Base-by-base conservation (phyloP, 2,797 vertebrate genomes). In the Myotis vivesi region DNA sequence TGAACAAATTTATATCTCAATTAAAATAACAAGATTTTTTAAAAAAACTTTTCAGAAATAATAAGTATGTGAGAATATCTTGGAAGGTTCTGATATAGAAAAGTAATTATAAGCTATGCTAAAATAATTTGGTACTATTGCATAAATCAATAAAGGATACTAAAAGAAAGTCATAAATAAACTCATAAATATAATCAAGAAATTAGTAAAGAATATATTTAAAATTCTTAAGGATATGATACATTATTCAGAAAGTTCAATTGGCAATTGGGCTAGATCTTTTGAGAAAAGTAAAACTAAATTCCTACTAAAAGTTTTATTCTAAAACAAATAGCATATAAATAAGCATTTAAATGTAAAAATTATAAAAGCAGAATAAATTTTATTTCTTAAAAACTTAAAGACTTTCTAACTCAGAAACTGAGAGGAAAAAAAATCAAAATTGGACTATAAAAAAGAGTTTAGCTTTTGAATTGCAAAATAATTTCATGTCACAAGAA, bases 401-500 rank as follows among this genome's bases (percentile, higher is more conserved):
- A 92, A 81, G 25, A 30, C 19, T 44, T 92, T 81, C 41, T 59
- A 95, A 85, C 6, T 38, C 25, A 81, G 44, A 85, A 85, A 28
- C 10, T 69, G 53, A 59, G 16, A 66, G 9, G 4, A 2, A 33
- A 73, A 49, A 25, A 44, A 10, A 41, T 72, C 12, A 62, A 92
- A 93, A 57, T 53, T 86, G 8, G 30, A 46, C 1, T 55, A 62
- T 22, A 87, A 62, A 59, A 94, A 91, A 82, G 87, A 77, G 10
- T 93, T 51, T 4, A 82, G 69, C 5, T 85, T 96, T 92, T 57
- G 20, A 82, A 88, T 72, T 64, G 19, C 5, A 84, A 83, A 82
- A 85, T 62, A 44, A 19, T 23, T 55, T 81, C n/a, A 87, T 15
- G 69, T 49, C 41, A 59, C 36, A 95, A 85, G 87, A 92, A 95